Conservation (phyloP, 2,797 vertebrate species). For the Loriculus beryllinus region DNA sequence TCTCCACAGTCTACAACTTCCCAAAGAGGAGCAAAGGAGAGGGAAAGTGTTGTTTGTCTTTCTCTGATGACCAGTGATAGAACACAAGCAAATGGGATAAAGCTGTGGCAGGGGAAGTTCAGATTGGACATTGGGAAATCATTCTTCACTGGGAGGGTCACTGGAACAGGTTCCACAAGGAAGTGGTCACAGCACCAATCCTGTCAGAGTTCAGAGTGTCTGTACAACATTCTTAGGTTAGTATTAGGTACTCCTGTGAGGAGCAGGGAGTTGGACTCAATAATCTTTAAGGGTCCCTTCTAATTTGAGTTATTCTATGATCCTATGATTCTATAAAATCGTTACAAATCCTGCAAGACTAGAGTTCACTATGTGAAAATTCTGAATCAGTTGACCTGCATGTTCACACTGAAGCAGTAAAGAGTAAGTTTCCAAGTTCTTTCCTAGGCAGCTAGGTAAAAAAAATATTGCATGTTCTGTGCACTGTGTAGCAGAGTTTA, state of each 20-base stretch:
- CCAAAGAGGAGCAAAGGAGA: rapidly evolving
- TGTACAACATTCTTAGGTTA: not conserved
- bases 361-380: not conserved
- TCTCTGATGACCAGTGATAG: not conserved
- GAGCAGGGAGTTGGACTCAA: not conserved
- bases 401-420: not conserved
- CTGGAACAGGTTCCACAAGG: not conserved
- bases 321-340: not conserved
- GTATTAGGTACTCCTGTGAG: not conserved
- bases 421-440: not conserved
- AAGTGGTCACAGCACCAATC: not conserved
- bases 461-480: not conserved
- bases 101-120: not conserved
- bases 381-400: not conserved
- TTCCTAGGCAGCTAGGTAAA: not conserved
- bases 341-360: not conserved
- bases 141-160: not conserved
- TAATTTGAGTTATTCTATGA: not conserved
- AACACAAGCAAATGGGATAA: not conserved
- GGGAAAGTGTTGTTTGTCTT: not conserved
- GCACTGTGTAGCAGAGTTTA: not conserved
- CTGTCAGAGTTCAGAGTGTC: not conserved
- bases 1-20: not conserved
- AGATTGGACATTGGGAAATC: not conserved
- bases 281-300: not conserved